A percentile compares a stretch with the other conserved stretches of the same genome.
Evolutionary conservation across 1,140 invertebrate genomes (phyloP).

Genomic region (Agrilus planipennis): DNA sequence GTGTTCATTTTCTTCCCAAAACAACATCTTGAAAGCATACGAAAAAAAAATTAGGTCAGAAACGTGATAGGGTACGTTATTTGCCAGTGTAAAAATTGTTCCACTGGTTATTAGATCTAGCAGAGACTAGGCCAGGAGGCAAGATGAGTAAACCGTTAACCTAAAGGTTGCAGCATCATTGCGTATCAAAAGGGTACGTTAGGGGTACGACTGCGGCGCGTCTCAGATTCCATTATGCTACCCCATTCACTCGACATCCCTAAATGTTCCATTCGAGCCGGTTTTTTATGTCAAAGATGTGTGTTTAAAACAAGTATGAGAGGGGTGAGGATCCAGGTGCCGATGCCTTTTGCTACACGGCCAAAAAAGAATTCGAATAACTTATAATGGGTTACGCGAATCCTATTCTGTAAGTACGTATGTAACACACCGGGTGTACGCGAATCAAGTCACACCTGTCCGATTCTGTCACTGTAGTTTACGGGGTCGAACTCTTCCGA

Average conservation of each 20-base stretch:
- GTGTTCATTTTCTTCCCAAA: no score
- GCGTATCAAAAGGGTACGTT: constrained; percentile 27
- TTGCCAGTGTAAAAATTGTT: no score
- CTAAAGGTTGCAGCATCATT: constrained; percentile 27
- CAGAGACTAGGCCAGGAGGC: no score
- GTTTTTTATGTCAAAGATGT: constrained; percentile 17
- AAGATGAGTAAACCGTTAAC: no score
- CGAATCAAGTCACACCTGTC: constrained; percentile 9
- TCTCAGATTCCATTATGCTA: constrained; percentile 30
- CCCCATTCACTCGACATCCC: constrained; percentile 24
- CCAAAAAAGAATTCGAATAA: constrained; percentile 28
- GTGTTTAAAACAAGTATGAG: constrained; percentile 14
- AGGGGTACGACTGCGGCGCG: constrained; percentile 23
- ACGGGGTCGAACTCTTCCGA: no score
- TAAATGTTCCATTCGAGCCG: constrained; percentile 26
- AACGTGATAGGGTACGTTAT: no score
- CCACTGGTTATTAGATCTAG: no score
- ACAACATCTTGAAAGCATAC: no score
- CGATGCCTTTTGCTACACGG: constrained; percentile 20
- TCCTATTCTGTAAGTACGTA: constrained; percentile 4
- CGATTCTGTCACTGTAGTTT: no score
- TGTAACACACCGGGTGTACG: constrained; percentile 6
- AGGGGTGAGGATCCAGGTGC: constrained; percentile 28
- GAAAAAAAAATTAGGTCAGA: no score
- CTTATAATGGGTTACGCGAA: constrained; percentile 10